Evolutionary conservation across 2,888 invertebrate genomes (phyloP).

Genomic region (Trissoscelio sp.): DNA sequence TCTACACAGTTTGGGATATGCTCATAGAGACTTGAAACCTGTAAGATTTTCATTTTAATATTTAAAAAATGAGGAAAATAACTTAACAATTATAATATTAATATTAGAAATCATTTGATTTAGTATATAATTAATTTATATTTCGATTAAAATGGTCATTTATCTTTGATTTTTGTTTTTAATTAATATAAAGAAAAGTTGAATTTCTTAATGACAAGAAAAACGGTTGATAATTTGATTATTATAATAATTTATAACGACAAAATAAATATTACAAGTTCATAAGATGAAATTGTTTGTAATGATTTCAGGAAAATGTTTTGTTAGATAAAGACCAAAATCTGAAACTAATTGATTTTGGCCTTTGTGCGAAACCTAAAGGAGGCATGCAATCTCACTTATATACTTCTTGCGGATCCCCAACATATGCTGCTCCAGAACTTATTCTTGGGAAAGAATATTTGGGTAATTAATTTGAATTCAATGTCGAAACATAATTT

Average conservation of each 20-base stretch:
- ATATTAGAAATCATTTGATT: neutral
- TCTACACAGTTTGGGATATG: constrained; percentile 90
- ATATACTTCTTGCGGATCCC: constrained; percentile 90
- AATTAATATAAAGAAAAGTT: too few relatives aligned
- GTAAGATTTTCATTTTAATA: constrained; percentile 82
- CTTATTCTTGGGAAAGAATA: constrained; percentile 85
- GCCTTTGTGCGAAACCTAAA: constrained; percentile 89
- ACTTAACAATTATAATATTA: too few relatives aligned
- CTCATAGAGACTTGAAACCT: constrained; percentile 93
- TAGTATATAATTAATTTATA: too few relatives aligned
- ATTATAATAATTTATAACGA: constrained; percentile 9
- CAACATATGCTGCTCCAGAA: constrained; percentile 91
- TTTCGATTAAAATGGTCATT: too few relatives aligned
- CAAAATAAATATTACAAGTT: too few relatives aligned
- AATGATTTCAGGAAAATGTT: constrained; percentile 88
- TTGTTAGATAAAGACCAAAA: constrained; percentile 89
- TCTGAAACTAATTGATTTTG: constrained; percentile 93
- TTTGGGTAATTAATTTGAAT: too few relatives aligned
- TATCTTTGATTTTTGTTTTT: neutral
- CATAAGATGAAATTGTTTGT: too few relatives aligned
- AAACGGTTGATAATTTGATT: too few relatives aligned
- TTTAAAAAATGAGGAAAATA: too few relatives aligned
- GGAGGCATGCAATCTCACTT: constrained; percentile 87
- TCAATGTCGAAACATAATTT: too few relatives aligned
- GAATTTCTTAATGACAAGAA: too few relatives aligned